These are phyloP conservation scores for Diaprepes abbreviatus DNA, from an alignment of 2,888 invertebrate species.

Conservation along the genomic window DNA sequence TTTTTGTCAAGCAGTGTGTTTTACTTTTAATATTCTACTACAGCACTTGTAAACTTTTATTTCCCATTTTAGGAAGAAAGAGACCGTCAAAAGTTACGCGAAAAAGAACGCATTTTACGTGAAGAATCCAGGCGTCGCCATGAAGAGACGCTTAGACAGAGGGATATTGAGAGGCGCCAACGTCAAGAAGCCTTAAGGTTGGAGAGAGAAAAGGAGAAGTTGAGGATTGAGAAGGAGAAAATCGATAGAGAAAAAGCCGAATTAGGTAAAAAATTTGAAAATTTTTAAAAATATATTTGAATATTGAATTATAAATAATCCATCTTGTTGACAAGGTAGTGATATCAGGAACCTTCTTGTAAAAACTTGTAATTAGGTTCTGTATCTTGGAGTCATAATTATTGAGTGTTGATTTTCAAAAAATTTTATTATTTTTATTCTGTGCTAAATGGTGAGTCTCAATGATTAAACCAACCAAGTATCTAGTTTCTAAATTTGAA, in stretches of 20 bases:
- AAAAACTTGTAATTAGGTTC: too few relatives aligned
- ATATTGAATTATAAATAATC: conserved; percentile 84
- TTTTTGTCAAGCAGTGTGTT: too few relatives aligned
- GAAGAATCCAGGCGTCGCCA: conserved; percentile 87
- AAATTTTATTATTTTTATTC: too few relatives aligned
- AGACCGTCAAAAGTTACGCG: conserved; percentile 80
- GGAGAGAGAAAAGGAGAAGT: conserved; percentile 84
- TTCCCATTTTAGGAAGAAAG: conserved; percentile 74
- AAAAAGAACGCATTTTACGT: conserved; percentile 82
- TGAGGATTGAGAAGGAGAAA: conserved; percentile 86
- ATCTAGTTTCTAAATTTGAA: too few relatives aligned
- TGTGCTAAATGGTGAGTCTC: too few relatives aligned
- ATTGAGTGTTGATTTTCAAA: too few relatives aligned
- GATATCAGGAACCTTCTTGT: too few relatives aligned
- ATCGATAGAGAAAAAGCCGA: conserved; percentile 73
- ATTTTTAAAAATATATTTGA: conserved; percentile 58
- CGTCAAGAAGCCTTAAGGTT: conserved; percentile 87
- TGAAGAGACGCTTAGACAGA: conserved; percentile 82
- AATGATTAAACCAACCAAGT: too few relatives aligned
- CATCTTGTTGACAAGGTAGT: too few relatives aligned
- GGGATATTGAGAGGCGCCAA: conserved; percentile 81
- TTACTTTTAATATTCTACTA: too few relatives aligned
- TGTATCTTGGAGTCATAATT: too few relatives aligned
- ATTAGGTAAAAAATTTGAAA: conserved; percentile 15
- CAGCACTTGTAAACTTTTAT: too few relatives aligned